Conservation (phyloP, 2,888 invertebrate genomes). For the Drosophila paracracens region DNA sequence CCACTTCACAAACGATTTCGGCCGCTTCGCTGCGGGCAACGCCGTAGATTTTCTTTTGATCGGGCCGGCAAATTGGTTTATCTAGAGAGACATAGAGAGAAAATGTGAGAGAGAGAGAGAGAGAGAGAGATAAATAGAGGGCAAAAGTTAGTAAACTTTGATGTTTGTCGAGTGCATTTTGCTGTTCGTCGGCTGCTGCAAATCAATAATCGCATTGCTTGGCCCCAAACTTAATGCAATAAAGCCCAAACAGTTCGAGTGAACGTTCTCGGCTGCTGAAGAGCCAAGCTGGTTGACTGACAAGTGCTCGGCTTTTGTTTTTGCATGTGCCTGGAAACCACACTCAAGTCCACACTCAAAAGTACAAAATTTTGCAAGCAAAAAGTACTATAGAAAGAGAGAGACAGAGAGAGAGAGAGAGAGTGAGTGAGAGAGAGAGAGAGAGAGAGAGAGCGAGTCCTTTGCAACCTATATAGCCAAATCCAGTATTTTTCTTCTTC, state of each 20-base stretch:
- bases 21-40: conserved; percentile 93
- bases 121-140: neutral
- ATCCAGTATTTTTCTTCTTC: conserved; percentile 7
- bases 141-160: conserved; percentile 51
- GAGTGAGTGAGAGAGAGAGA: neutral
- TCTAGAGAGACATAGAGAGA: conserved; percentile 86
- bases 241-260: conserved; percentile 46
- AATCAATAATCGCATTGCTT: conserved; percentile 77
- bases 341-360: conserved; percentile 53
- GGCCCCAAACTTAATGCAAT: conserved; percentile 58
- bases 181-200: conserved; percentile 59
- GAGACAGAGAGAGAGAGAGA: neutral
- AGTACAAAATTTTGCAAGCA: conserved; percentile 68
- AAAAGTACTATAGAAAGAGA: conserved; percentile 27
- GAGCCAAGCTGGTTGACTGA: conserved; percentile 4
- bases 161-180: conserved; percentile 69
- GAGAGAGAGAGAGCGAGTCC: conserved; percentile 5
- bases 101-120: neutral
- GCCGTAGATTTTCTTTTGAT: conserved; percentile 92
- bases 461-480: conserved; percentile 20
- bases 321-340: conserved; percentile 57
- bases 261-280: conserved; percentile 31
- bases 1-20: conserved; percentile 92
- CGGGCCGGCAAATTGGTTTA: conserved; percentile 92
- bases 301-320: conserved; percentile 35